Evolutionary conservation across 2,888 invertebrate species (phyloP), one percentile per base, ranked within the genome.

Genomic region (Julus scandinavius): DNA sequence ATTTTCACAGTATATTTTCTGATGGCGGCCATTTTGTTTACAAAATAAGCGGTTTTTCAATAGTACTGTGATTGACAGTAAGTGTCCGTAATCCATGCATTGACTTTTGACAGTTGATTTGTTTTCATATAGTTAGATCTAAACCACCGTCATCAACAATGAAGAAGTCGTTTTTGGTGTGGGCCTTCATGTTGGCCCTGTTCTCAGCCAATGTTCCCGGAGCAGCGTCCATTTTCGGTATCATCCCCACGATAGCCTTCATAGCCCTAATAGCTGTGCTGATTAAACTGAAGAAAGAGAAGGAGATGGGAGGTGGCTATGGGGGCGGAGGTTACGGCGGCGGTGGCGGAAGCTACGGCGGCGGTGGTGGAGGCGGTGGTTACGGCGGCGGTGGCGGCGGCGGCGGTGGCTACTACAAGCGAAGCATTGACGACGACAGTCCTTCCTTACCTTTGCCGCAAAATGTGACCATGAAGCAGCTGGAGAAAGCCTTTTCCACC

Each of bases 211-310:
- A 84, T 13, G 63, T 88, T 40, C 87, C 83, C 3, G 88, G 54
- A 20, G 88, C 87, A 17, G 41, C 49, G 6, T 45, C 87, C 45
- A 13, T 80, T 17, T 54, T 88, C 29, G 88, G 88, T 11, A 88
- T 88, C 54, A 88, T 88, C 54, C 88, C 88, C 1, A 87, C 88
- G 15, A 88, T 88, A 13, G 88, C 88, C 17, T 88, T 88, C 54
- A 88, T 88, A 20, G 88, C 87, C n/a, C 63, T 88, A 11, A 84
- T 88, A 7, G 88, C 88, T 13, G 38, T 88, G 9, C 20, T 88
- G 20, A 58, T 88, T 20, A 88, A 88, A 58, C 50, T 87, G 40
- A 88, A 88, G 88, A 87, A 88, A 20, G 88, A 88, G 58, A 88
- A 87, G n/a, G 80, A 88, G 50, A 50, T 50, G 84, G 41, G 63